Evolutionary conservation across 2,797 vertebrate species (phyloP).

Genomic region (Mico argentatus): DNA sequence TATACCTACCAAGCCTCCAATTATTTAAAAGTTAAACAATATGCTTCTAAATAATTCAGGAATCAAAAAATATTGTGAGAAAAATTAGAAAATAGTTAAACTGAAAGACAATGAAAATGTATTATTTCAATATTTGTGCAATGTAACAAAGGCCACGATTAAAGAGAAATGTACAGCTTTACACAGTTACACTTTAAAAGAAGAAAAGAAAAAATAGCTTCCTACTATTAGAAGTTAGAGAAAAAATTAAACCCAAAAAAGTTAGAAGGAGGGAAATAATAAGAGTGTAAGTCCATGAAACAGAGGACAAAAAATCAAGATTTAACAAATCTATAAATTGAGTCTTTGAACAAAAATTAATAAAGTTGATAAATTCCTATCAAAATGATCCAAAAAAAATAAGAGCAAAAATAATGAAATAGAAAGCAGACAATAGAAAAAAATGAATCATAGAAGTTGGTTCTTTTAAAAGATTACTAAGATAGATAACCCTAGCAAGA

Average conservation of each 20-base stretch:
- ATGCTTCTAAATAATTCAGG: neutral
- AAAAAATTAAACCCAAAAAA: neutral
- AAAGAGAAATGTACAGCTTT: neutral
- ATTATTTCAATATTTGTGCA: neutral
- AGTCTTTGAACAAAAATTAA: neutral
- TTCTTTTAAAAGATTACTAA: constrained; percentile 15
- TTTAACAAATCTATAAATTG: neutral
- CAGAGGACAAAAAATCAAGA: neutral
- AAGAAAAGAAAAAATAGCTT: neutral
- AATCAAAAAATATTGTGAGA: neutral
- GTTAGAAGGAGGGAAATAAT: neutral
- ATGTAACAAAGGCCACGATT: neutral
- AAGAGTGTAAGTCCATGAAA: neutral
- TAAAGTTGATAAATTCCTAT: neutral
- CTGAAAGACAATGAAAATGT: neutral
- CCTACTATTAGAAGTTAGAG: neutral
- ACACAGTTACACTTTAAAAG: neutral
- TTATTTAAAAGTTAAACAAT: constrained; percentile 26
- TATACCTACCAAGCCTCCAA: neutral
- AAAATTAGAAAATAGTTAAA: constrained; percentile 21
- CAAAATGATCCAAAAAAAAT: neutral
- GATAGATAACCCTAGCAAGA: neutral
- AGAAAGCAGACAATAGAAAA: neutral
- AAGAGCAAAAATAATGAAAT: neutral
- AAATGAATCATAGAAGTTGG: neutral